Evolutionary conservation across 2,113 vertebrate genomes (phyloP).

Genomic region (Orthonyx spaldingii): DNA sequence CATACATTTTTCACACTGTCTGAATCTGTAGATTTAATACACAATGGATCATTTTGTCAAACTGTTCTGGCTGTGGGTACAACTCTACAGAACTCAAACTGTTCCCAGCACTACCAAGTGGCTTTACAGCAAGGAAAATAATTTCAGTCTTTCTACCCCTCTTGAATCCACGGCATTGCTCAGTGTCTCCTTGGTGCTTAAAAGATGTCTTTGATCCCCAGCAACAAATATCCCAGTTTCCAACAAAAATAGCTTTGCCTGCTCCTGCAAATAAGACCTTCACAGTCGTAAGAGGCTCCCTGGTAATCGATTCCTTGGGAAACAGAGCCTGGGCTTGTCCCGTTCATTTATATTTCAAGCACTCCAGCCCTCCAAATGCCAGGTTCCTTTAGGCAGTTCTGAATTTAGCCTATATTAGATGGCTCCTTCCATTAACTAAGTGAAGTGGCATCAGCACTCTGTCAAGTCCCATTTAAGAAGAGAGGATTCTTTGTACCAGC

Average conservation of each 20-base stretch:
- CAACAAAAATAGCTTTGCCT: neutral
- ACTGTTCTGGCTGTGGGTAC: neutral
- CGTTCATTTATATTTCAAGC: slow-evolving; percentile 9
- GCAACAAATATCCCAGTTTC: neutral
- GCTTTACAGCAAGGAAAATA: neutral
- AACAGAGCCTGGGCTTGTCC: slow-evolving; percentile 13
- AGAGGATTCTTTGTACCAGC: neutral
- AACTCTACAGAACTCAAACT: neutral
- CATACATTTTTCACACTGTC: neutral
- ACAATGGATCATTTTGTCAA: neutral
- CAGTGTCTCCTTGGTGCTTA: neutral
- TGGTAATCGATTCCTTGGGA: slow-evolving; percentile 27
- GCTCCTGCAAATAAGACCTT: neutral
- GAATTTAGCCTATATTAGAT: neutral
- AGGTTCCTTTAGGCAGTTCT: neutral
- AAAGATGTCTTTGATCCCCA: neutral
- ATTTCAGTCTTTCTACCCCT: neutral
- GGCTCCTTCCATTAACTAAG: neutral
- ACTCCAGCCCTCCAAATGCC: neutral
- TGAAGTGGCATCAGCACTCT: neutral
- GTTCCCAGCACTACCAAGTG: neutral
- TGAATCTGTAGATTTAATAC: neutral
- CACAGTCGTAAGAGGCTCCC: neutral
- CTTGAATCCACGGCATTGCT: neutral
- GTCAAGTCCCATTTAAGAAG: neutral